These are phyloP conservation scores for Caenorhabditis becei DNA, from an alignment of 2,888 invertebrate species.

Conservation along the genomic window DNA sequence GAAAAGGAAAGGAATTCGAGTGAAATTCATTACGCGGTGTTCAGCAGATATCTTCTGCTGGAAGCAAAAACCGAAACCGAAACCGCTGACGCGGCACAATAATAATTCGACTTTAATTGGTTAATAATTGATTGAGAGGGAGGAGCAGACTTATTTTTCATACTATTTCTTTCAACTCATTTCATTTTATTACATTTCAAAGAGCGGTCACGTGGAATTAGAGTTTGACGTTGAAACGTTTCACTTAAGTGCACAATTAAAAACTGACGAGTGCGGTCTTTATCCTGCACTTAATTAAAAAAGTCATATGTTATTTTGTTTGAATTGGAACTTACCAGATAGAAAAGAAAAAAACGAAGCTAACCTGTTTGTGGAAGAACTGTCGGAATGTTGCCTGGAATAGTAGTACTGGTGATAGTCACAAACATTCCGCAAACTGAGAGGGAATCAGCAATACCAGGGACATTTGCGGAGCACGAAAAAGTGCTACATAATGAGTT, in stretches of 20 bases:
- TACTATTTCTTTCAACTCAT: background rate
- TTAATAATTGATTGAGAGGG: background rate
- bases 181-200: background rate
- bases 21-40: background rate
- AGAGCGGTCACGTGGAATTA: constrained; percentile 28
- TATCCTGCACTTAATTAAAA: no score
- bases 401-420: constrained; percentile 47
- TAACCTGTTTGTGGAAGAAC: constrained; percentile 24
- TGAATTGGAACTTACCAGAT: background rate
- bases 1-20: background rate
- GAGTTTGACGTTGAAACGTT: background rate
- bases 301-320: background rate
- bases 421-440: constrained; percentile 46
- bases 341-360: background rate
- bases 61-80: background rate
- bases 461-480: constrained; percentile 54
- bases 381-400: constrained; percentile 26
- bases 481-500: constrained; percentile 63
- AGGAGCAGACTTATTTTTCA: background rate
- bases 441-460: constrained; percentile 41
- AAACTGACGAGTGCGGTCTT: background rate
- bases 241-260: constrained; percentile 1
- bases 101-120: constrained; percentile 13
- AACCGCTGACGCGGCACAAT: background rate
- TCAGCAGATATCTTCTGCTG: background rate